Base-by-base conservation (phyloP, 2,888 invertebrate species). In the Ophion slaviceki region DNA sequence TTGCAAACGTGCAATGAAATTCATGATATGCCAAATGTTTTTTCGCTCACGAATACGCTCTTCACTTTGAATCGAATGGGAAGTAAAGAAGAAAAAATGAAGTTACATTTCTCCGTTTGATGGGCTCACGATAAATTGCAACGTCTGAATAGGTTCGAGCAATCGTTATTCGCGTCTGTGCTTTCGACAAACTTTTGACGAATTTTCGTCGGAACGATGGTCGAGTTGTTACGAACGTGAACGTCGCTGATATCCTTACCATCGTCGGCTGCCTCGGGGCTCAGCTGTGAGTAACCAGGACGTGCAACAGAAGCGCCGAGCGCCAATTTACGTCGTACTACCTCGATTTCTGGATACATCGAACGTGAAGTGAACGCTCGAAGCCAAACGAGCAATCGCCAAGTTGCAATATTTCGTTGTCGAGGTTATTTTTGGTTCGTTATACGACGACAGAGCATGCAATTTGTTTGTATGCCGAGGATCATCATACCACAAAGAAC, bases 221-320 rank as follows among this genome's bases (percentile, higher is more conserved):
- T 28, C 36, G 59, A 71, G 5, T 59, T 47, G 28, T 71, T 53
- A 64, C 66, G n/a, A 87, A 89, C 89, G 90, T 83, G 88, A 86
- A 72, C 76, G 87, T 67, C 84, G 87, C 80, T 84, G 82, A 80
- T 83, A 82, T 86, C 89, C 93, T 93, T 93, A 93, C 93, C 93
- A 89, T 93, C 93, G 89, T 93, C 91, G 80, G 70, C 87, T n/a
- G 53, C 32, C 72, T 91, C 89, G 81, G 71, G 80, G 64, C 87
- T 89, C 64, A 90, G 90, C 82, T 90, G 91, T 79, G 88, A 86
- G 88, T 92, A 91, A 79, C 90, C 90, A 45, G 87, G 88, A 28
- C 74, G 53, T 28, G 81, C 86, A 62, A 87, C 83, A 77, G 83
- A 80, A 11, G 61, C 86, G 28, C 82, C 80, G 80, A 88, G 28